phyloP scores from a whole-genome alignment of 2,797 vertebrate species.

The Platyrinchus mystaceus region DNA sequence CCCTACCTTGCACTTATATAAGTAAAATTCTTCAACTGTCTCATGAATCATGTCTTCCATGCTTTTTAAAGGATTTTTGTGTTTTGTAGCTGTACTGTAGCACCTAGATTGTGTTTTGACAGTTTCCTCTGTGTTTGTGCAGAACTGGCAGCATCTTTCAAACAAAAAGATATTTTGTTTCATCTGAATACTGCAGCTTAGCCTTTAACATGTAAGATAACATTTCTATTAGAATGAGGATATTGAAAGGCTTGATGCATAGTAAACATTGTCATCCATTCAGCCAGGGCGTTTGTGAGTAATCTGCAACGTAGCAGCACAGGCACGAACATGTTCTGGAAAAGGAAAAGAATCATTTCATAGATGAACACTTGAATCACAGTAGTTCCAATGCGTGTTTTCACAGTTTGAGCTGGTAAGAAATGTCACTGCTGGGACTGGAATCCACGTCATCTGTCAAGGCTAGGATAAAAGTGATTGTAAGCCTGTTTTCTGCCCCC shows the following conservation, averaged over 20 bases:
- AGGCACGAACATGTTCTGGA: background rate
- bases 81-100: conserved; percentile 7
- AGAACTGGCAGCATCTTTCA: conserved; percentile 17
- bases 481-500: background rate
- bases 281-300: background rate
- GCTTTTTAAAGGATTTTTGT: background rate
- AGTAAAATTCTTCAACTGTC: background rate
- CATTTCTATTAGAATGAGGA: background rate
- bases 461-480: background rate
- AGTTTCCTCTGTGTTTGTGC: conserved; percentile 17
- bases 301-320: background rate
- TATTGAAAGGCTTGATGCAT: background rate
- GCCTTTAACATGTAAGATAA: background rate
- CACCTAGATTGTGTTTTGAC: conserved; percentile 47
- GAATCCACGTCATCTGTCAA: background rate
- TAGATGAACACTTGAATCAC: background rate
- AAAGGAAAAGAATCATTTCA: background rate
- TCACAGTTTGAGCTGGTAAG: background rate
- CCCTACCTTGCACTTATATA: background rate
- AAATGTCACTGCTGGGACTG: background rate
- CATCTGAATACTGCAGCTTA: background rate
- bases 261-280: background rate
- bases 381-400: background rate
- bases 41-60: background rate
- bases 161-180: conserved; percentile 3